A percentile compares a stretch with the other conserved stretches of the same genome.
phyloP scores from a whole-genome alignment of 2,888 invertebrate species.

The Mimachlamys varia region DNA sequence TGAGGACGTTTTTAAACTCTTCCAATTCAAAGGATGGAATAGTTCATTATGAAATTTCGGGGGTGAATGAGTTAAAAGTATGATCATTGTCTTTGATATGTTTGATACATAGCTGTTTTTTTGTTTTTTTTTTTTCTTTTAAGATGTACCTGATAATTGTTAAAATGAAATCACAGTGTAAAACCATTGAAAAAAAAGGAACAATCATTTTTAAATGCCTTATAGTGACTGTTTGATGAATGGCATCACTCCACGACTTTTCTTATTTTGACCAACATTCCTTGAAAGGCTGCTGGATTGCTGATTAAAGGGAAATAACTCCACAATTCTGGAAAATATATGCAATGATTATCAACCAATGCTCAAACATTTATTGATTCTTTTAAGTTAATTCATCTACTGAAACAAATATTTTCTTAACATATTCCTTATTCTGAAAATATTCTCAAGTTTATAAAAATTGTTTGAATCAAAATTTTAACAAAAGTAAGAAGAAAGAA shows the following conservation, averaged over 20 bases:
- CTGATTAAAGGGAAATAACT: constrained; percentile 29
- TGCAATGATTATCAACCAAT: background rate
- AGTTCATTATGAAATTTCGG: too few relatives aligned
- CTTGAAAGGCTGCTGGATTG: background rate
- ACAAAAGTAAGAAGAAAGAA: too few relatives aligned
- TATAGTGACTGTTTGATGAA: constrained; percentile 14
- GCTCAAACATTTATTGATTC: background rate
- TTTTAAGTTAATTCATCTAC: background rate
- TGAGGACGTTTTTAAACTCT: too few relatives aligned
- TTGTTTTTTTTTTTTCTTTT: background rate
- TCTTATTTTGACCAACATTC: background rate
- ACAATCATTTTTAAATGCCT: constrained; percentile 32
- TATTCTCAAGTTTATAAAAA: too few relatives aligned
- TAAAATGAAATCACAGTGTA: background rate
- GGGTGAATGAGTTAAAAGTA: too few relatives aligned
- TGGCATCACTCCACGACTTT: background rate
- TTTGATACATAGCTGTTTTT: too few relatives aligned
- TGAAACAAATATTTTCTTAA: too few relatives aligned
- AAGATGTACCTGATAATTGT: background rate
- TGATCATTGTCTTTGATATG: background rate
- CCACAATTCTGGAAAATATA: background rate
- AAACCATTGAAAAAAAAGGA: background rate
- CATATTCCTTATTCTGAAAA: too few relatives aligned
- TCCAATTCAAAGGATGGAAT: too few relatives aligned
- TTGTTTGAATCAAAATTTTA: too few relatives aligned